Conservation (phyloP, 2,888 invertebrate genomes). For the Hedya salicella region DNA sequence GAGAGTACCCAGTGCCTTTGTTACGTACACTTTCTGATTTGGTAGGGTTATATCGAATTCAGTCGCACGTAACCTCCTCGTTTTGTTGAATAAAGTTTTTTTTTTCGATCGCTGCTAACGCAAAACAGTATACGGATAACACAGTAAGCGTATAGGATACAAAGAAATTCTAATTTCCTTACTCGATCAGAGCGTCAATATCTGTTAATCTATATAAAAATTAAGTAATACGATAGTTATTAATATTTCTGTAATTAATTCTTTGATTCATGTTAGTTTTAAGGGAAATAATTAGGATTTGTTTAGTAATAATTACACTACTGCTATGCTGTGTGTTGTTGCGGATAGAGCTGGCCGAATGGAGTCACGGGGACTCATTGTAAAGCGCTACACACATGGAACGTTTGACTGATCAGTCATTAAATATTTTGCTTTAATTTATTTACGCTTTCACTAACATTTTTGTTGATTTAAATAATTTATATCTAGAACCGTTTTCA, state of each 20-base stretch:
- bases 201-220: not conserved
- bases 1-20: constrained; percentile 61
- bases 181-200: not conserved
- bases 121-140: constrained; percentile 52
- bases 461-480: too few species aligned
- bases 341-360: constrained; percentile 37
- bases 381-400: constrained; percentile 55
- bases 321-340: constrained; percentile 20
- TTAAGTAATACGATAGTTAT: not conserved
- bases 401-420: constrained; percentile 8
- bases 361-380: constrained; percentile 56
- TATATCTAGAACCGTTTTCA: too few species aligned
- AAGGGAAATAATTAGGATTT: not conserved
- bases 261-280: not conserved
- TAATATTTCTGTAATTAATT: not conserved
- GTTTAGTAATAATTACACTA: constrained; percentile 10
- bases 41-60: constrained; percentile 56
- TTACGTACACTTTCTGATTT: constrained; percentile 56
- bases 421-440: not conserved
- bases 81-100: constrained; percentile 70
- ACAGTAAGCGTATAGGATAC: constrained; percentile 26
- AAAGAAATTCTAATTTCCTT: constrained; percentile 17
- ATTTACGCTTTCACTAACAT: too few species aligned
- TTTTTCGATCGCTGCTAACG: constrained; percentile 63
- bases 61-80: constrained; percentile 69